Evolutionary conservation across 2,113 vertebrate genomes (phyloP).

Genomic region (Synchiropus splendidus): DNA sequence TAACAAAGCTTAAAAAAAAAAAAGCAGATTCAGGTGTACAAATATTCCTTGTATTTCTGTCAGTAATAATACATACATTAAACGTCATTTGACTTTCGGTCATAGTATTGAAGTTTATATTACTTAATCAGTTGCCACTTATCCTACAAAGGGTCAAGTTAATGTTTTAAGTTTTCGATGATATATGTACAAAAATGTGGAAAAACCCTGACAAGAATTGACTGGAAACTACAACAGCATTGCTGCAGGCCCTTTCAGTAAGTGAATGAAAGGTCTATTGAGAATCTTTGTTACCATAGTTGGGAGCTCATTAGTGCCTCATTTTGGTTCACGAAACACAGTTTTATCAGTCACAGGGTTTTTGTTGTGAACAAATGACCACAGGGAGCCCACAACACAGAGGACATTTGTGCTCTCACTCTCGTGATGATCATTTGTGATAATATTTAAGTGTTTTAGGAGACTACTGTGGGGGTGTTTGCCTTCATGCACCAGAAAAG

Average conservation of each 20-base stretch:
- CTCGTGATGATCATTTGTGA: slow-evolving; percentile 9
- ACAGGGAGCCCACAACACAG: slow-evolving; percentile 25
- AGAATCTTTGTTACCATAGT: slow-evolving; percentile 13
- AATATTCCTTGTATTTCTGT: no score
- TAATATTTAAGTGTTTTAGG: slow-evolving; percentile 17
- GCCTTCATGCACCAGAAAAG: not conserved
- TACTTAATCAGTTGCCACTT: no score
- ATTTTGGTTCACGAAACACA: slow-evolving; percentile 5
- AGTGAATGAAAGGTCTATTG: slow-evolving; percentile 37
- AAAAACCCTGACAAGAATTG: no score
- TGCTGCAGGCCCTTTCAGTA: slow-evolving; percentile 5
- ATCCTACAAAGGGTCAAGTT: no score
- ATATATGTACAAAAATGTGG: no score
- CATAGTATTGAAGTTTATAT: no score
- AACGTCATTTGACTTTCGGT: no score
- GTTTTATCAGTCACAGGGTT: slow-evolving; percentile 34
- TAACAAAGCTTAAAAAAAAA: no score
- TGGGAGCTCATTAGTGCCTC: slow-evolving; percentile 46
- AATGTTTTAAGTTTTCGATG: no score
- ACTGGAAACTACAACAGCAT: no score
- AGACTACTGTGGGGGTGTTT: not conserved
- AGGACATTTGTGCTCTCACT: slow-evolving; percentile 28
- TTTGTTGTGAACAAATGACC: slow-evolving; percentile 17
- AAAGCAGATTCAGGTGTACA: no score
- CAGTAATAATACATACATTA: no score